Base-by-base conservation (phyloP, 1,140 invertebrate species). In the Drosophila littoralis region DNA sequence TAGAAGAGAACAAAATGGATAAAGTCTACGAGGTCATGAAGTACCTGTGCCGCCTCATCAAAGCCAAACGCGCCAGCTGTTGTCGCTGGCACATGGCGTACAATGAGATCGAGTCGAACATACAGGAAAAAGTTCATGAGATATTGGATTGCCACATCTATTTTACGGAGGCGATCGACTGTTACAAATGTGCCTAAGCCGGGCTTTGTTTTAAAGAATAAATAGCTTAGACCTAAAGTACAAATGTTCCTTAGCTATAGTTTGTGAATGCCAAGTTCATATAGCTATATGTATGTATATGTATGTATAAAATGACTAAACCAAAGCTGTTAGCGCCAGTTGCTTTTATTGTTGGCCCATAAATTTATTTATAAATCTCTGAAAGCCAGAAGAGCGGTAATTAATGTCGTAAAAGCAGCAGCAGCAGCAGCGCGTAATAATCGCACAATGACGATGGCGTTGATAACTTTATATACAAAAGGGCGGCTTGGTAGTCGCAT, bases 401-500 rank as follows among this genome's bases (percentile, higher is more conserved):
- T 86, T 86, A 88, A 78, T 71, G 80, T 77, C 64, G 61, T 74
- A 66, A 85, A 61, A 67, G 70, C 70, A 46, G 61, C 65, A 65
- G 22, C 22, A 79, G 61, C 42, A 28, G 4, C 22, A 28, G 22
- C 4, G 4, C 48, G 38, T 38, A 60, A 50, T 71, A 65, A n/a
- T 48, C 57, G 72, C 22, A 55, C 50, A 48, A 57, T 65, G 69
- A 59, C 40, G 71, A 58, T 68, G 69, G 63, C 71, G 80, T 89
- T 89, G 84, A 89, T 89, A 89, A 89, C 84, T 89, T 89, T 59
- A 89, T 88, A 88, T 57, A 69, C 42, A 71, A 78, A 86, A 88
- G 79, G 84, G 83, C 80, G 66, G 63, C 75, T 32, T 7, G 43
- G 48, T 54, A 38, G 52, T 59, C 54, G 15, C 35, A 57, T 52